Percentiles rank a stretch among this genome's conserved stretches.
Evolutionary conservation across 2,797 vertebrate genomes (phyloP).

Genomic region (Vireo griseus): DNA sequence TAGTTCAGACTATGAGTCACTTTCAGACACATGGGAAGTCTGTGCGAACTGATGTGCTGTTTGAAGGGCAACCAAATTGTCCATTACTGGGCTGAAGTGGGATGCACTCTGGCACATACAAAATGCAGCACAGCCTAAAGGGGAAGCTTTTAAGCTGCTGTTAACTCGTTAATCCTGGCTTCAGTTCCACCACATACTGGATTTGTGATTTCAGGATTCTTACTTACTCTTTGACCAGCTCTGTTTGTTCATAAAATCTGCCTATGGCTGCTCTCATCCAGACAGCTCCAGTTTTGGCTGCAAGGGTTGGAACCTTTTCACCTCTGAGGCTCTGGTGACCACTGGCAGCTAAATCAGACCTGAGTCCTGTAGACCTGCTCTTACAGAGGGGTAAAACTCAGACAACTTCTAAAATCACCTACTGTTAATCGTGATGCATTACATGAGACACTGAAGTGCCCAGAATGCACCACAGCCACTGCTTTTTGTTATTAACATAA

Average conservation of each 20-base stretch:
- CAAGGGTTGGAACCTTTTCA: neutral
- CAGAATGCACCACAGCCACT: neutral
- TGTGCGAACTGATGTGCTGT: neutral
- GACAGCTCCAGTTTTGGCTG: neutral
- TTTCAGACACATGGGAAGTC: neutral
- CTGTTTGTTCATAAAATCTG: neutral
- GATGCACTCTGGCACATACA: neutral
- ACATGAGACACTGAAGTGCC: neutral
- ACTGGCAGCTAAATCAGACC: neutral
- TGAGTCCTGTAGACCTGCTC: neutral
- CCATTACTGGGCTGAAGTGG: rapidly evolving
- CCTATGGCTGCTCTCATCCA: neutral
- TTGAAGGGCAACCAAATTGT: neutral
- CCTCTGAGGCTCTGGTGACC: neutral
- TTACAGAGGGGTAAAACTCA: neutral
- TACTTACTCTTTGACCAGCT: neutral
- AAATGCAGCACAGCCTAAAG: neutral
- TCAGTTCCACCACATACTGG: neutral
- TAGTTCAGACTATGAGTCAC: neutral
- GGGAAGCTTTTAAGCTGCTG: neutral
- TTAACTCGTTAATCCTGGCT: neutral
- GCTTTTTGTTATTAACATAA: neutral
- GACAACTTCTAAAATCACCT: neutral
- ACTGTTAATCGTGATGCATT: neutral
- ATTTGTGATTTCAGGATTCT: neutral